phyloP scores from a whole-genome alignment of 2,797 vertebrate species.

The Crenichthys baileyi region DNA sequence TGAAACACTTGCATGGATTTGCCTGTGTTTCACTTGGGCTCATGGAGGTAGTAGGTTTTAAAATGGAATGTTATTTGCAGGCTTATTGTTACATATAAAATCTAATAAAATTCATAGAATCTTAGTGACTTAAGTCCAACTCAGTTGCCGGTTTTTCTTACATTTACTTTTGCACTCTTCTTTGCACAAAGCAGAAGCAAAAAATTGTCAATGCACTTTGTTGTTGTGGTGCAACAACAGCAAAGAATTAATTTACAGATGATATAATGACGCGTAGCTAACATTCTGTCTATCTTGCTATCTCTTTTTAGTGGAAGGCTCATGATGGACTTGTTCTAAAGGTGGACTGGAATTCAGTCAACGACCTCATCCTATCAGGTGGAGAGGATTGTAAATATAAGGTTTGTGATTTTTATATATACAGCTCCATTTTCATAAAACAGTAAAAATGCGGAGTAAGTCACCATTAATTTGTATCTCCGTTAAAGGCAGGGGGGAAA shows the following conservation, averaged over 20 bases:
- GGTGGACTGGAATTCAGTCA: slow-evolving; percentile 96
- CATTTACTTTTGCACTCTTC: neutral
- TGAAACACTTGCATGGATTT: slow-evolving; percentile 8
- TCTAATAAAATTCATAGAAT: neutral
- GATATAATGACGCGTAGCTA: neutral
- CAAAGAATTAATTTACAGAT: neutral
- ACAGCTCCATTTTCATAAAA: neutral
- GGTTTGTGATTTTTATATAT: slow-evolving; percentile 71
- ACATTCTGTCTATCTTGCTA: neutral
- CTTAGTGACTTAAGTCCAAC: neutral
- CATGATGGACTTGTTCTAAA: slow-evolving; percentile 95
- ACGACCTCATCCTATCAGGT: slow-evolving; percentile 92
- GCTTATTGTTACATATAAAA: neutral
- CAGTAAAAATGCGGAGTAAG: neutral
- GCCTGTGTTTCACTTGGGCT: neutral
- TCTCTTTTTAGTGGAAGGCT: slow-evolving; percentile 91
- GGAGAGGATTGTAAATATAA: slow-evolving; percentile 98
- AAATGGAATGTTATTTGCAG: neutral
- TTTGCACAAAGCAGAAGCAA: neutral
- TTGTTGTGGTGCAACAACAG: neutral
- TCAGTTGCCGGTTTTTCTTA: neutral
- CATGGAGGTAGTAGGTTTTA: neutral
- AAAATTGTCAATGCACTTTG: neutral
- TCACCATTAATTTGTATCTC: neutral
- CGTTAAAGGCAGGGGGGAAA: neutral